Conservation (phyloP, 1,140 invertebrate species). For the Zaprionus camerounensis region DNA sequence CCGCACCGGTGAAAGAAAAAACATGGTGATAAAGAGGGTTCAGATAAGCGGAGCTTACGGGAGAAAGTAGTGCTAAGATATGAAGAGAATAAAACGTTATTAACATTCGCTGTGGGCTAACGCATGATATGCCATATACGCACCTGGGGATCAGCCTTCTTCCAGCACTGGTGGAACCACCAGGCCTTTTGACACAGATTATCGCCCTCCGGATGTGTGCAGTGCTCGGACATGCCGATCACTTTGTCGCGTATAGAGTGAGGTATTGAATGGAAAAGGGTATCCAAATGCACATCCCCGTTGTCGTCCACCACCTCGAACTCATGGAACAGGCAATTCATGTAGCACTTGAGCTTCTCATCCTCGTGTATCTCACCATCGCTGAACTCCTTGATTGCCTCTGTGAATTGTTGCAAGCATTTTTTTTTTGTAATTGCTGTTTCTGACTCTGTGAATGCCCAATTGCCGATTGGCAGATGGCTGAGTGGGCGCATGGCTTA, state of each 20-base stretch:
- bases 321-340: conserved; percentile 82
- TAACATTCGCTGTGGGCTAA: background rate
- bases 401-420: conserved; percentile 40
- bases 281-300: conserved; percentile 77
- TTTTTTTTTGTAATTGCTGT: conserved; percentile 19
- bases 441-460: background rate
- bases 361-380: conserved; percentile 80
- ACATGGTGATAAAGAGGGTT: background rate
- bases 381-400: conserved; percentile 78
- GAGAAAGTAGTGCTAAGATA: conserved; percentile 66
- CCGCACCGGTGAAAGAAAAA: background rate
- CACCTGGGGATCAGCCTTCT: conserved; percentile 81
- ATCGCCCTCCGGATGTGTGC: conserved; percentile 74
- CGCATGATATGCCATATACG: background rate
- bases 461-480: background rate
- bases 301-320: conserved; percentile 76
- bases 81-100: background rate
- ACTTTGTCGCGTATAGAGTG: conserved; percentile 63
- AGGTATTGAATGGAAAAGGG: conserved; percentile 64
- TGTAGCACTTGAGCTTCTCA: conserved; percentile 77
- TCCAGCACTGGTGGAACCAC: conserved; percentile 84
- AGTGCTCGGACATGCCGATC: conserved; percentile 69
- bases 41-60: conserved; percentile 26
- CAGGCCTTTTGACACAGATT: conserved; percentile 81
- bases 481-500: conserved; percentile 39